Base-by-base conservation (phyloP, 2,888 invertebrate species). In the Lycia hirtaria region DNA sequence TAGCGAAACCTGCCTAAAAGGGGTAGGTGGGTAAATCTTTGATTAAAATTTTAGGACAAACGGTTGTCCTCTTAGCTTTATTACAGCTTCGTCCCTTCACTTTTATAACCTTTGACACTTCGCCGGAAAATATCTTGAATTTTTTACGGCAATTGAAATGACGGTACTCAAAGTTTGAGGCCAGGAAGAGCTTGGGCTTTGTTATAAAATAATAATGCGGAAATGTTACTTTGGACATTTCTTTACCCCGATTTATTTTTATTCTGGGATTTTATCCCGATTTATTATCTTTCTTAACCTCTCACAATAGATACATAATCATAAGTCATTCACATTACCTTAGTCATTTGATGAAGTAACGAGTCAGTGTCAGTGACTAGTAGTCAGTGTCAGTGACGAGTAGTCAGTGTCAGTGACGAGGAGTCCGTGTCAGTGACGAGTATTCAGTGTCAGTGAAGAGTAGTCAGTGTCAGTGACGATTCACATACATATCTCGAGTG, bases 1-100 rank as follows among this genome's bases (percentile, higher is more conserved):
- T 41, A 10, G 15, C 26, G 26, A 4, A 38, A 19, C 37, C 32
- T 28, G 33, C 19, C 40, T 40, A 3, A 20, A 30, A 44, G 19
- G 12, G 28, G 28, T 32, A 15, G 50, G 35, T 33, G 17, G 15
- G 10, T n/a, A 28, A 32, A 43, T 44, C n/a, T 14, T 45, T 48
- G 20, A 48, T 48, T 41, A 41, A 48, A 54, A 41, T 41, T 54
- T 54, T 32, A 41, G 30, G 26, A 15, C 32, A 48, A 48, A 33
- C 19, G 40, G 33, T 35, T 33, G 33, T 54, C 41, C 48, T 52
- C 20, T 47, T 33, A 54, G 33, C 24, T 55, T 55, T 55, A 55
- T 55, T 49, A 43, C 32, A 24, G 4, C 12, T 41, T 38, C 17
- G 45, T 53, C 40, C 55, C 43, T 55, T 54, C 15, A 24, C 35